Evolutionary conservation across 2,797 vertebrate genomes (phyloP), one percentile per base, ranked within the genome.

Genomic region (Melanotaenia maccullochi): DNA sequence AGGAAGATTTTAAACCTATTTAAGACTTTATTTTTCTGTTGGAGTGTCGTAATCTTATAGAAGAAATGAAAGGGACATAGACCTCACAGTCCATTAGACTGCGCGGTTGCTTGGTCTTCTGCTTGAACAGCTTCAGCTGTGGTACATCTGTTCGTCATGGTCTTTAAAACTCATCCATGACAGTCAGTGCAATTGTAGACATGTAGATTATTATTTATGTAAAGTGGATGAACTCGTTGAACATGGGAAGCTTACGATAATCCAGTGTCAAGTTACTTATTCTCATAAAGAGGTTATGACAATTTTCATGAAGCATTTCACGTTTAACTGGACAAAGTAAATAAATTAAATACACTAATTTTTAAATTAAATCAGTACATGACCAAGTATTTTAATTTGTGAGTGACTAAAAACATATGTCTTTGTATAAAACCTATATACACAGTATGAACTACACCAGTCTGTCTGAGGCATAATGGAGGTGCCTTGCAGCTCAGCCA

Each of bases 401-500:
- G 9, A 49, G 33, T 22, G 18, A 24, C 35, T 38, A 13, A 16
- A 25, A 61, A 44, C 24, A 61, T 12, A 22, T 9, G 9, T 24
- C n/a, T 36, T 14, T 25, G 32, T 32, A 40, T 52, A 33, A 24
- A 30, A 54, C 38, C 30, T 18, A 32, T 57, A 16, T 20, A 58
- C 8, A 57, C 22, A 32, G 12, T 32, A 2, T 30, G 8, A 24
- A 7, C 13, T 56, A 13, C 25, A 32, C 3, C 22, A 1, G 28
- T 44, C 5, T 25, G n/a, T 49, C 11, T 35, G 38, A 32, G 30
- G 44, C 14, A 28, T 16, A 18, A 32, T 14, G 7, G 22, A n/a
- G 20, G 30, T 28, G 20, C 1, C 49, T 4, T 64, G n/a, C 51
- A 40, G 33, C 38, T 81, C 63, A 76, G 60, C 79, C 74, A 62